A percentile compares a stretch with the other conserved stretches of the same genome.
These are phyloP conservation scores for Exocentrus adspersus DNA, from an alignment of 2,888 invertebrate species.

Conservation along the genomic window DNA sequence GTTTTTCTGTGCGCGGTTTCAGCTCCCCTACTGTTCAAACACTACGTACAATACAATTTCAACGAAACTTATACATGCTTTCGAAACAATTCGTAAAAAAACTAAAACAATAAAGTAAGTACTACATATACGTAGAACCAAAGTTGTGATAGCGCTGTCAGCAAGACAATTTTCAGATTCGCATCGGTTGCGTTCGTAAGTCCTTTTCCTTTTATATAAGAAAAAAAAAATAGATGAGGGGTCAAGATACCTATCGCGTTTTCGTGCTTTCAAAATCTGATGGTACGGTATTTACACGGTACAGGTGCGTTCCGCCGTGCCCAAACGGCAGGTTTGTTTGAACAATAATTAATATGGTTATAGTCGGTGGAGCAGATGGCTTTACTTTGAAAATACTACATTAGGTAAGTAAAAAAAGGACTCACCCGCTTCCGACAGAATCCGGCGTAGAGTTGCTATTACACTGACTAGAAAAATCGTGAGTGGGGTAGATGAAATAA, in stretches of 20 bases:
- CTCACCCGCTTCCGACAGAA: constrained; percentile 42
- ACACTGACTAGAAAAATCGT: constrained; percentile 43
- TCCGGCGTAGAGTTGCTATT: constrained; percentile 19
- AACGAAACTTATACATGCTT: constrained; percentile 9
- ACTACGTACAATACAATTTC: constrained; percentile 1
- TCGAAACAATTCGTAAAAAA: no score
- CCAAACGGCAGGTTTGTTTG: constrained; percentile 42
- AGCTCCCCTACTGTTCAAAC: not conserved
- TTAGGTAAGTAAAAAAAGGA: constrained; percentile 40
- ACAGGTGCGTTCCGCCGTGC: constrained; percentile 42
- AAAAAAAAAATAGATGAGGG: no score
- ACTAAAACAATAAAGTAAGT: constrained; percentile 12
- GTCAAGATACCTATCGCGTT: constrained; percentile 25
- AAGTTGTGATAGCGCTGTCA: constrained; percentile 26
- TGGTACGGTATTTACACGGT: constrained; percentile 46
- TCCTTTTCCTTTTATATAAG: constrained; percentile 41
- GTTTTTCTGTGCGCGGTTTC: not conserved
- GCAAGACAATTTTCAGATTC: constrained; percentile 25
- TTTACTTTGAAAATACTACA: constrained; percentile 12
- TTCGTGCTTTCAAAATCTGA: constrained; percentile 28
- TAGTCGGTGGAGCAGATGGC: constrained; percentile 41
- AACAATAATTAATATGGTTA: constrained; percentile 49
- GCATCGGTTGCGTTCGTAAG: constrained; percentile 34
- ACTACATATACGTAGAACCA: not conserved
- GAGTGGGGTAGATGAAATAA: constrained; percentile 21